These are phyloP conservation scores for Sus cebifrons DNA, from an alignment of 2,797 vertebrate genomes.

Conservation along the genomic window DNA sequence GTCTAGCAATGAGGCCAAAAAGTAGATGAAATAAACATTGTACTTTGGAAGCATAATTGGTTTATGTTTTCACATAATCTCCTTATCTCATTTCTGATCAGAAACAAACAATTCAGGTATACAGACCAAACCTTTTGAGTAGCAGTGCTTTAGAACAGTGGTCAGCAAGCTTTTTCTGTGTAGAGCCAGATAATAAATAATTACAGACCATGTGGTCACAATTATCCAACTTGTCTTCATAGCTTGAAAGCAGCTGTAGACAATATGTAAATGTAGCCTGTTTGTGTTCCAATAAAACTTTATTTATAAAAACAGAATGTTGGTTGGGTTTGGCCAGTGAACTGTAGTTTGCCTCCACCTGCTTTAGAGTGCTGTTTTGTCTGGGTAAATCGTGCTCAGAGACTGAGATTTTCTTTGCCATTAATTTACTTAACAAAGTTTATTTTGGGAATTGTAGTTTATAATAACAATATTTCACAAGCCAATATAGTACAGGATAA, in stretches of 20 bases:
- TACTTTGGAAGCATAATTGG: constrained; percentile 4
- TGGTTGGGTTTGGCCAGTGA: background rate
- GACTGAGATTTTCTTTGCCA: background rate
- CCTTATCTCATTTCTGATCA: background rate
- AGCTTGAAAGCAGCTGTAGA: background rate
- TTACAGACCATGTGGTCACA: background rate
- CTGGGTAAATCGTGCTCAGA: background rate
- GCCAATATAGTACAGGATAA: background rate
- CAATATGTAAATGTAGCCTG: background rate
- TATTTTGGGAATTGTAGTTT: background rate
- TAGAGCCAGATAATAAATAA: constrained; percentile 7
- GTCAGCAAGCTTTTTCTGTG: background rate
- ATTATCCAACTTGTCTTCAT: constrained; percentile 21
- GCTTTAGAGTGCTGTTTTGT: background rate
- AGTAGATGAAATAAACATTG: background rate
- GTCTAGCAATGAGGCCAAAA: background rate
- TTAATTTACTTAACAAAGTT: background rate
- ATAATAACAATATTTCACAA: background rate
- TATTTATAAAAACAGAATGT: constrained; percentile 17
- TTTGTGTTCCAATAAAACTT: constrained; percentile 64
- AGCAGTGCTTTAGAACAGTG: constrained; percentile 12
- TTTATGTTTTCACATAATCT: background rate
- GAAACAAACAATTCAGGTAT: constrained; percentile 15
- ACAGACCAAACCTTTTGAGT: constrained; percentile 28
- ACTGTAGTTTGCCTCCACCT: background rate